phyloP scores from a whole-genome alignment of 2,888 invertebrate species.

The Ormyrus rosae region DNA sequence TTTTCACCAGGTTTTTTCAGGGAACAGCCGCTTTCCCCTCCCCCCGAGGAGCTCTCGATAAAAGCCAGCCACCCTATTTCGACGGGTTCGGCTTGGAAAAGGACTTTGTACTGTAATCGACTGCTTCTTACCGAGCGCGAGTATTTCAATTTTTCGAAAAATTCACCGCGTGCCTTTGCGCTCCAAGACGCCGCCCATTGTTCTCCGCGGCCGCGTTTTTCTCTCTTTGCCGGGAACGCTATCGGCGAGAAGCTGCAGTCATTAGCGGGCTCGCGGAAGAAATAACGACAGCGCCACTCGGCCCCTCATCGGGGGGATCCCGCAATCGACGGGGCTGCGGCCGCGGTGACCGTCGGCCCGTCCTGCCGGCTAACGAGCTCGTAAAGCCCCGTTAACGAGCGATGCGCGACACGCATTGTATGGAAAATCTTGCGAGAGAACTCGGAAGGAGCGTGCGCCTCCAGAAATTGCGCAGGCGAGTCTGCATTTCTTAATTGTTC shows the following conservation, averaged over 20 bases:
- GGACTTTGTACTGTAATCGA: too few species aligned
- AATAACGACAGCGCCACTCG: slow-evolving; percentile 24
- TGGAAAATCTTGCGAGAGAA: too few species aligned
- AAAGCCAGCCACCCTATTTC: too few species aligned
- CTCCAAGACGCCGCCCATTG: neutral
- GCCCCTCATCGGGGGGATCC: neutral
- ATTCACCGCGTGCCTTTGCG: too few species aligned
- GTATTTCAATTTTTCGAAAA: too few species aligned
- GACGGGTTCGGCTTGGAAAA: too few species aligned
- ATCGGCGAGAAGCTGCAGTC: slow-evolving; percentile 22
- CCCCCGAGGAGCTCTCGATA: too few species aligned
- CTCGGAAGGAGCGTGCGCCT: too few species aligned
- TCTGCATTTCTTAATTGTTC: slow-evolving; percentile 73
- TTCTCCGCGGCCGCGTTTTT: neutral
- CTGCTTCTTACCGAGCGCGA: too few species aligned
- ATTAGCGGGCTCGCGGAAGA: slow-evolving; percentile 21
- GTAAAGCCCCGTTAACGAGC: slow-evolving; percentile 33
- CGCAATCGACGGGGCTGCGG: neutral
- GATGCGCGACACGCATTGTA: neutral
- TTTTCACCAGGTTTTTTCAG: neutral
- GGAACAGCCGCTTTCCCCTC: neutral
- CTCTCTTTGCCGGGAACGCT: neutral
- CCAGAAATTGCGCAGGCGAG: slow-evolving; percentile 60
- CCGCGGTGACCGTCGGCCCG: neutral
- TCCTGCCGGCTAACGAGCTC: slow-evolving; percentile 13